Base-by-base conservation (phyloP, 1,140 invertebrate genomes). In the Dendroctonus valens region DNA sequence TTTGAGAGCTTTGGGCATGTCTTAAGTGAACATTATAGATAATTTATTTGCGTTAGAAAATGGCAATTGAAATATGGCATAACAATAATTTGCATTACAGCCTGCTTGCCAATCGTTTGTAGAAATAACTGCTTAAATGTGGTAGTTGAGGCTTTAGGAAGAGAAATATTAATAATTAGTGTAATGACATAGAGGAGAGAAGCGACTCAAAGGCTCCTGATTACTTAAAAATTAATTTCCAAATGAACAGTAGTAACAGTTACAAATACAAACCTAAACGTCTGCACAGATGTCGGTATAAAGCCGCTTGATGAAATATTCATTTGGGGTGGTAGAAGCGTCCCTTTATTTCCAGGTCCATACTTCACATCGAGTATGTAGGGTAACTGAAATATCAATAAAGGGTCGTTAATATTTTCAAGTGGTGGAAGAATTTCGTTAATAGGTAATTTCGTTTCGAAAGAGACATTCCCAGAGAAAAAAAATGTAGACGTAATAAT, bases 331-430 rank as follows among this genome's bases (percentile, higher is more conserved):
- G 85, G 84, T 66, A 86, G 78, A 79, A 93, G 84, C 57, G 90
- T 91, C 69, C 85, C 85, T 65, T 83, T 79, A 75, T 86, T 86
- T 79, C 92, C 89, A 81, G 90, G 87, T 79, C 92, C 89, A 82
- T 91, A 87, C 76, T 90, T 85, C 79, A 92, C 82, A 68, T 84
- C 85, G 81, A 93, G 88, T 70, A 87, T 85, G 79, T 93, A 93
- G 66, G 86, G 83, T 72, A 91, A 79, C 90, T 92, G 81, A 74
- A 79, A 75, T 67, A 70, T 70, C 59, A 73, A 67, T 72, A 68
- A 15, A 58, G 26, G 38, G 39, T 40, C 14, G 55, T 70, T 64
- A 70, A 64, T 70, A 48, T 62, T 59, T 48, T 14, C 37, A 54
- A 52, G 6, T 52, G 40, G 9, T 8, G 59, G 26, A 55, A 26